These are phyloP conservation scores for Stenurella melanura DNA, from an alignment of 2,888 invertebrate species.

Conservation along the genomic window DNA sequence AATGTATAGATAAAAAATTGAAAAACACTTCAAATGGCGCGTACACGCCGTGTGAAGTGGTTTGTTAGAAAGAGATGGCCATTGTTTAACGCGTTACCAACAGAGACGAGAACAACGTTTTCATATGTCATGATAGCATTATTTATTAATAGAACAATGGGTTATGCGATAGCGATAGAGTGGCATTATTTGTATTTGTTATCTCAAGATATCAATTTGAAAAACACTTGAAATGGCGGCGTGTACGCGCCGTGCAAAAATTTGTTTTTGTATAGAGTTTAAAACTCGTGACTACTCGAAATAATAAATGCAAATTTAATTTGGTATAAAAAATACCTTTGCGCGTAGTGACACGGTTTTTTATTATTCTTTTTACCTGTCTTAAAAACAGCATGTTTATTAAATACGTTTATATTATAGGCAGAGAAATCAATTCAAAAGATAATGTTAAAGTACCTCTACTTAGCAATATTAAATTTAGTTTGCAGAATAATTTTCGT, in stretches of 20 bases:
- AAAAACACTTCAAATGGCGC: constrained; percentile 38
- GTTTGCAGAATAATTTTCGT: background rate
- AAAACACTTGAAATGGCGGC: constrained; percentile 35
- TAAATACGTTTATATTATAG: background rate
- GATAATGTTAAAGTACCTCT: background rate
- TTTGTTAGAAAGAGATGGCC: background rate
- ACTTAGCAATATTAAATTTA: background rate
- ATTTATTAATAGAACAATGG: constrained; percentile 19
- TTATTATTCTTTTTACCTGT: background rate
- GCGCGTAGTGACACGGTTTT: background rate
- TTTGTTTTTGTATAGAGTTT: constrained; percentile 1
- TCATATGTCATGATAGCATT: background rate
- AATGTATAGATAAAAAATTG: constrained; percentile 23
- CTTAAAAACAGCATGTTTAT: background rate
- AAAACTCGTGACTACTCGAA: background rate
- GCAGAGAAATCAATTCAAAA: background rate
- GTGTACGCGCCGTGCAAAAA: constrained; percentile 38
- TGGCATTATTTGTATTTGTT: constrained; percentile 18
- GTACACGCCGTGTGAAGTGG: constrained; percentile 29
- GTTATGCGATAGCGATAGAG: constrained; percentile 9
- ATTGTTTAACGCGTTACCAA: background rate
- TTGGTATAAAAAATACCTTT: background rate
- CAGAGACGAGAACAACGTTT: background rate
- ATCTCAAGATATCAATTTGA: constrained; percentile 17
- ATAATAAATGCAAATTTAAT: background rate